Percentiles rank a stretch among this genome's conserved stretches.
phyloP scores from a whole-genome alignment of 1,140 invertebrate species.

The Palaemon carinicauda region DNA sequence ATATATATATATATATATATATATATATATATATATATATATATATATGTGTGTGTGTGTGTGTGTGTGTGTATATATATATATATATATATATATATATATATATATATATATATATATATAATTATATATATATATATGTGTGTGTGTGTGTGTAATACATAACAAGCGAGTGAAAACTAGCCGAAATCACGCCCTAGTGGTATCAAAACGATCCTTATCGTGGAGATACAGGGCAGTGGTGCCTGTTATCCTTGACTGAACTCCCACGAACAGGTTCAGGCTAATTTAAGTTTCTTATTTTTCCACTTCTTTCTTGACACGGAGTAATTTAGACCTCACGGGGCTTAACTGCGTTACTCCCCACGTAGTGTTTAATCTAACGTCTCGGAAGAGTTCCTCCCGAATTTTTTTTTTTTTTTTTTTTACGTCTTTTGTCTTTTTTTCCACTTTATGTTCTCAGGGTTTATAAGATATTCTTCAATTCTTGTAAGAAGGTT shows the following conservation, averaged over 20 bases:
- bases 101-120: background rate
- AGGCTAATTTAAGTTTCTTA: background rate
- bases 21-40: background rate
- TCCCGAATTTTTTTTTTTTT: no score
- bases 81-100: background rate
- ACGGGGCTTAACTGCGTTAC: no score
- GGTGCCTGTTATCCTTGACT: background rate
- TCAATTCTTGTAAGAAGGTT: no score
- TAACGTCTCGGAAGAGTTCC: no score
- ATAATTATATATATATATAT: background rate
- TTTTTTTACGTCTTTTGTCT: no score
- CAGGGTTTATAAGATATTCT: no score
- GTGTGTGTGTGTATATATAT: background rate
- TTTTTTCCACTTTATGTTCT: no score
- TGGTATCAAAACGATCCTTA: background rate
- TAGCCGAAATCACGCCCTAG: no score
- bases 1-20: background rate
- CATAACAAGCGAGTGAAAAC: no score
- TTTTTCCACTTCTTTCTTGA: no score
- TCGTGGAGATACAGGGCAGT: background rate
- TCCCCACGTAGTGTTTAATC: no score
- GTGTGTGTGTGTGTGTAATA: background rate
- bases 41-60: background rate
- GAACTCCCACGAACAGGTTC: background rate
- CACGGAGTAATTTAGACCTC: no score